These are phyloP conservation scores for Hipposideros armiger DNA, from an alignment of 2,113 vertebrate genomes.

Conservation along the genomic window DNA sequence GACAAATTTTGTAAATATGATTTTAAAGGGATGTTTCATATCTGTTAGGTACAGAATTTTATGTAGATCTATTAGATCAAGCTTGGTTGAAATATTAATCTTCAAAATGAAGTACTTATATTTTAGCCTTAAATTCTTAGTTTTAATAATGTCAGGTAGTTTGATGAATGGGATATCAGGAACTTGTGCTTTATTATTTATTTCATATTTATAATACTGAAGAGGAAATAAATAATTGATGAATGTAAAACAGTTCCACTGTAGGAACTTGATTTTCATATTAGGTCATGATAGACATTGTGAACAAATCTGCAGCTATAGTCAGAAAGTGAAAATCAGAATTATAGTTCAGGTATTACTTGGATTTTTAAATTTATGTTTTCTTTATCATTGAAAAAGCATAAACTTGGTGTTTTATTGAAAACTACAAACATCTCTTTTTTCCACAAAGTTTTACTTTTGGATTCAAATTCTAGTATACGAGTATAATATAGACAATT, in stretches of 20 bases:
- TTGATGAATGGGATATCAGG: background rate
- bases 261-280: background rate
- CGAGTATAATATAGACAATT: background rate
- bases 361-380: slow-evolving; percentile 1
- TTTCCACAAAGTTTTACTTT: background rate
- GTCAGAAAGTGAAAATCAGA: background rate
- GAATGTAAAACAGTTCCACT: background rate
- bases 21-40: too few relatives aligned
- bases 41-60: background rate
- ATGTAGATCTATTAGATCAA: background rate
- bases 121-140: slow-evolving; percentile 5
- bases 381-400: slow-evolving; percentile 42
- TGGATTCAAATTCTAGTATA: background rate
- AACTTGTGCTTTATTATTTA: background rate
- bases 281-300: background rate
- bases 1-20: slow-evolving; percentile 9
- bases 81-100: background rate
- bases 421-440: background rate
- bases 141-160: background rate
- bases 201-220: background rate
- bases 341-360: background rate
- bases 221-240: background rate
- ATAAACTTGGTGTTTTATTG: background rate
- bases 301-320: background rate
- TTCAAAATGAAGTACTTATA: slow-evolving; percentile 2